Base-by-base conservation (phyloP, 1,140 invertebrate species). In the Oncopodura yosiiana region DNA sequence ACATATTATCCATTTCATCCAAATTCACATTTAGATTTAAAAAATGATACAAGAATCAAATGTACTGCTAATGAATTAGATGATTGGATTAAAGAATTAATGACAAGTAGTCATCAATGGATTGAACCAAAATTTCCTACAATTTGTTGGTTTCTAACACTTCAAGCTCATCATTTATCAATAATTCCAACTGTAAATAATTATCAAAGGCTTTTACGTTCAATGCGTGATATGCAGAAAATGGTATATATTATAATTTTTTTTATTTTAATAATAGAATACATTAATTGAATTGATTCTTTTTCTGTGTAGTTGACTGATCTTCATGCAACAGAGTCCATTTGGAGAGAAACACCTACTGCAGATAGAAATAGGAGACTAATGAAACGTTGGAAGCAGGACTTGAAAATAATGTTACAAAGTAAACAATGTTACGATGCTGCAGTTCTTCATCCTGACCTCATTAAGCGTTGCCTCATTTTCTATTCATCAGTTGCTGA, bases 91-190 rank as follows among this genome's bases (percentile, higher is more conserved):
- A 73, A 79, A 29, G 69, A 77, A 39, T 71, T 84, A 12, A 75
- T 82, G 55, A 12, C 26, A 41, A 38, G 11, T 27, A 73, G 29
- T 16, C 76, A 80, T 65, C 70, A 72, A 39, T 86, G 82, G 81
- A 76, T 78, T 34, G 82, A 87, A 49, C 76, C 82, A 0, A 95
- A 93, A 67, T 97, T 98, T 71, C 83, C 87, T 24, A 96, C 93
- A 0, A 87, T 94, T 62, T 96, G 93, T 69, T 97, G 94, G 87
- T 96, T 94, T 71, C 72, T 97, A 26, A 95, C 93, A 0, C 74
- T 97, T 12, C 87, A 94, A 68, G 87, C 84, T 67, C 90, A 96
- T 72, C 90, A 96, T 68, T 75, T 97, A 36, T 83, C 87, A 23
- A 76, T 95, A 24, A 74, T 94, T 56, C 92, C 94, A 3, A 82